These are phyloP conservation scores for Neoarius graeffei DNA, from an alignment of 2,113 vertebrate species.

Conservation along the genomic window DNA sequence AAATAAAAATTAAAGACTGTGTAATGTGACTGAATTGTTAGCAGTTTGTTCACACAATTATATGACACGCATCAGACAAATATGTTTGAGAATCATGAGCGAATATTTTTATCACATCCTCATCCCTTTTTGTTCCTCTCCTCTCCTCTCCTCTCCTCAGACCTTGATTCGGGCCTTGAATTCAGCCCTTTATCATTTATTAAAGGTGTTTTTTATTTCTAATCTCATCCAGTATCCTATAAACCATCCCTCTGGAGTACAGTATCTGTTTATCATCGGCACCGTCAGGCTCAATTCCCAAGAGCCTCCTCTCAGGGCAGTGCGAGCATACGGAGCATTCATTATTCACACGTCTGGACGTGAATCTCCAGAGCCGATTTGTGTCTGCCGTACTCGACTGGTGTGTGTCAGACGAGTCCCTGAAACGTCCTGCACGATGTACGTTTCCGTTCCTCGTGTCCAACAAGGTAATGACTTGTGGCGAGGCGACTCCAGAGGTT, in stretches of 20 bases:
- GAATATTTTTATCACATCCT: background rate
- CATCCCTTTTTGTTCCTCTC: no score
- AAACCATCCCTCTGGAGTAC: background rate
- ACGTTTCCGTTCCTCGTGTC: background rate
- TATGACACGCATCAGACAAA: no score
- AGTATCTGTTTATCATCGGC: background rate
- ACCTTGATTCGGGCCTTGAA: no score
- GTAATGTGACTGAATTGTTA: no score
- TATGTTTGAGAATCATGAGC: no score
- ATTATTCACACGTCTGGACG: constrained; percentile 44
- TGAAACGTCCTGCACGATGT: background rate
- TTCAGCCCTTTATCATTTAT: background rate
- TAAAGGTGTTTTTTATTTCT: background rate
- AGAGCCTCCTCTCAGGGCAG: background rate
- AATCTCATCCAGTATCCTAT: background rate
- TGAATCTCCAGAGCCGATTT: constrained; percentile 30
- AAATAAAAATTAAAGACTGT: no score
- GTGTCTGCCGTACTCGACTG: background rate
- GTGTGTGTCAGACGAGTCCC: background rate
- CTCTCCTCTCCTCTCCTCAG: background rate
- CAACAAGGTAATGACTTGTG: background rate
- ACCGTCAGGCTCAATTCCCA: background rate
- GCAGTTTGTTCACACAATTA: no score
- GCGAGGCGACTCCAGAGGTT: background rate
- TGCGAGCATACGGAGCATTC: constrained; percentile 2